Percentiles rank a stretch among this genome's conserved stretches.
Conservation (phyloP, 2,888 invertebrate species). For the Drosophila mulleri region DNA sequence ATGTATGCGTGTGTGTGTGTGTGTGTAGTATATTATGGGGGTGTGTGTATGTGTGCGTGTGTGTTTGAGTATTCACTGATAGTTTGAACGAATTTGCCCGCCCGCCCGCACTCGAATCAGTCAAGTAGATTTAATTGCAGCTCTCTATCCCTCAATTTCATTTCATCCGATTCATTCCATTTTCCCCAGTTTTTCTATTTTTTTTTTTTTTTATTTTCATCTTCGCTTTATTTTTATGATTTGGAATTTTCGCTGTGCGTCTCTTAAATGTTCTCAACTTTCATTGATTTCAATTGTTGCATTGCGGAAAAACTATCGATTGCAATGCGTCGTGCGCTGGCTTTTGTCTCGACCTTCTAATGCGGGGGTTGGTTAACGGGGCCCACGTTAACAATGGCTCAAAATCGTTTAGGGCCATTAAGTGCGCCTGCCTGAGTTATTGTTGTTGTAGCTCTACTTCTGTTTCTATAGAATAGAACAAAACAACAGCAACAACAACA, state of each 20-base stretch:
- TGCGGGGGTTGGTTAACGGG: slow-evolving; percentile 30
- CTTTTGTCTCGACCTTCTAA: slow-evolving; percentile 7
- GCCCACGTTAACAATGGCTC: slow-evolving; percentile 44
- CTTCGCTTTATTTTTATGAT: slow-evolving; percentile 2
- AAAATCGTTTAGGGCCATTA: slow-evolving; percentile 62
- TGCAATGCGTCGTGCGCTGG: slow-evolving; percentile 50
- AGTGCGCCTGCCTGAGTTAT: slow-evolving; percentile 37
- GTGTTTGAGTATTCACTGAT: slow-evolving; percentile 15
- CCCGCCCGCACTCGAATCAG: slow-evolving; percentile 50
- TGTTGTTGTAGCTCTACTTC: slow-evolving; percentile 22
- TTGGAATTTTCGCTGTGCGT: slow-evolving; percentile 6
- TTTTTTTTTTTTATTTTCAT: slow-evolving; percentile 15
- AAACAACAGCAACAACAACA: neutral
- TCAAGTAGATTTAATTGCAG: slow-evolving; percentile 80
- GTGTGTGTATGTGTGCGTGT: slow-evolving; percentile 19
- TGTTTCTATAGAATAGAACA: neutral
- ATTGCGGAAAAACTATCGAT: slow-evolving; percentile 74
- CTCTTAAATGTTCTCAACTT: slow-evolving; percentile 74
- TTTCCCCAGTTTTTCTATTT: slow-evolving; percentile 8
- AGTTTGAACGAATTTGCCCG: slow-evolving; percentile 30
- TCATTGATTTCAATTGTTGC: slow-evolving; percentile 76
- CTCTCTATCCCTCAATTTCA: slow-evolving; percentile 52
- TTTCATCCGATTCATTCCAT: slow-evolving; percentile 49
- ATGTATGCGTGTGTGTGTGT: neutral
- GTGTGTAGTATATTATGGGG: slow-evolving; percentile 2